phyloP scores from a whole-genome alignment of 35 echinoderm and acorn worm genomes.

The Ophioderma brevispina region DNA sequence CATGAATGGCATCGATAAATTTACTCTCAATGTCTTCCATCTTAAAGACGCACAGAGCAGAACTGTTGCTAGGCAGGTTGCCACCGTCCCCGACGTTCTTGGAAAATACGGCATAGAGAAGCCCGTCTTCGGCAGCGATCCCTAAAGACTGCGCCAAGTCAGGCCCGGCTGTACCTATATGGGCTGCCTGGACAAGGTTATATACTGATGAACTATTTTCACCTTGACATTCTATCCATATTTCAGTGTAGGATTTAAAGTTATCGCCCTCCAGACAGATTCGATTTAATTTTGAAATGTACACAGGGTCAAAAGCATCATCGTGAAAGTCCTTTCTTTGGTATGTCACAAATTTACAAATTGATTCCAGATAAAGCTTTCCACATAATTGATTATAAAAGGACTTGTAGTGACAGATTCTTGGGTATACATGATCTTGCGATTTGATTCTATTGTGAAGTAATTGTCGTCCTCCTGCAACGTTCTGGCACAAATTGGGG shows the following conservation, averaged over 20 bases:
- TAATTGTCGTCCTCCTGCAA: not conserved
- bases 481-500: not conserved
- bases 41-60: conserved; percentile 47
- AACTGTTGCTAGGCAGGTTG: not conserved
- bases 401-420: not conserved
- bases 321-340: not conserved
- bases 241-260: conserved; percentile 45
- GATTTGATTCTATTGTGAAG: not conserved
- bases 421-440: not conserved
- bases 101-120: conserved; percentile 52
- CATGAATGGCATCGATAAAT: conserved; percentile 18
- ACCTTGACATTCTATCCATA: conserved; percentile 30
- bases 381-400: conserved; percentile 27
- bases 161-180: conserved; percentile 41
- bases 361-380: not conserved
- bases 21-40: conserved; percentile 24
- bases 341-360: conserved; percentile 20
- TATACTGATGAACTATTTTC: not conserved
- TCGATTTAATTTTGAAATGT: conserved; percentile 19
- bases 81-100: not conserved
- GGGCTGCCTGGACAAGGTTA: conserved; percentile 27
- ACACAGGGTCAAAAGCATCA: not conserved
- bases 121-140: not conserved
- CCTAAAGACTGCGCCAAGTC: conserved; percentile 34
- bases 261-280: not conserved